phyloP scores from a whole-genome alignment of 1,140 invertebrate species.

The Heterodera schachtii region DNA sequence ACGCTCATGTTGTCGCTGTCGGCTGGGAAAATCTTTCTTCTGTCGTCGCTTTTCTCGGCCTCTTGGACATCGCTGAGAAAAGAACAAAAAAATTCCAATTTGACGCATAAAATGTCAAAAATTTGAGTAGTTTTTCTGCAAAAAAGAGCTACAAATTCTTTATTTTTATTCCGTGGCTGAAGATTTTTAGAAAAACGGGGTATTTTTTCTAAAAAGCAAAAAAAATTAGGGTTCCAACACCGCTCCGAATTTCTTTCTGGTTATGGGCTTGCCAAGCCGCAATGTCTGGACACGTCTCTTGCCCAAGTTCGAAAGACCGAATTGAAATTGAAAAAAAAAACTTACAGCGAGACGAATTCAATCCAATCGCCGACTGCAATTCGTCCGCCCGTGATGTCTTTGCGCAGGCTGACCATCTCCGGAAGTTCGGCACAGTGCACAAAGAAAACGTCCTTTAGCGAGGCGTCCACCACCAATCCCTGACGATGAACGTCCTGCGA shows the following conservation, averaged over 20 bases:
- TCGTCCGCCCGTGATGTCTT: neutral
- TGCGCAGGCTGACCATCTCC: neutral
- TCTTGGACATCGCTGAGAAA: neutral
- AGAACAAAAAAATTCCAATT: too few species aligned
- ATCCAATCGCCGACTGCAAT: neutral
- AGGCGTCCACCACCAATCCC: slow-evolving; percentile 6
- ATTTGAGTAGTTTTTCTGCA: neutral
- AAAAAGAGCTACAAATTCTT: too few species aligned
- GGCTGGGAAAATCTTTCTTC: neutral
- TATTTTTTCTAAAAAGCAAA: too few species aligned
- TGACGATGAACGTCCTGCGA: neutral
- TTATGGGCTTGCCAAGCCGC: too few species aligned
- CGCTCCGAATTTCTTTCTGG: too few species aligned
- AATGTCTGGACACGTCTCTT: too few species aligned
- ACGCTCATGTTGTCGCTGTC: neutral
- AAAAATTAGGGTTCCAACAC: too few species aligned
- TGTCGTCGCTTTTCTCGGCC: neutral
- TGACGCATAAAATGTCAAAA: neutral
- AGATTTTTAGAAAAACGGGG: too few species aligned
- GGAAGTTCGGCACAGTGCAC: neutral
- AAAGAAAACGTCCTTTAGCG: neutral
- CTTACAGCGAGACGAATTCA: neutral
- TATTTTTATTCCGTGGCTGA: too few species aligned
- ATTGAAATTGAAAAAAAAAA: neutral
- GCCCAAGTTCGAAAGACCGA: too few species aligned